Base-by-base conservation (phyloP, 92 coral and sea anemone genomes). In the Epizoanthus stellaris region DNA sequence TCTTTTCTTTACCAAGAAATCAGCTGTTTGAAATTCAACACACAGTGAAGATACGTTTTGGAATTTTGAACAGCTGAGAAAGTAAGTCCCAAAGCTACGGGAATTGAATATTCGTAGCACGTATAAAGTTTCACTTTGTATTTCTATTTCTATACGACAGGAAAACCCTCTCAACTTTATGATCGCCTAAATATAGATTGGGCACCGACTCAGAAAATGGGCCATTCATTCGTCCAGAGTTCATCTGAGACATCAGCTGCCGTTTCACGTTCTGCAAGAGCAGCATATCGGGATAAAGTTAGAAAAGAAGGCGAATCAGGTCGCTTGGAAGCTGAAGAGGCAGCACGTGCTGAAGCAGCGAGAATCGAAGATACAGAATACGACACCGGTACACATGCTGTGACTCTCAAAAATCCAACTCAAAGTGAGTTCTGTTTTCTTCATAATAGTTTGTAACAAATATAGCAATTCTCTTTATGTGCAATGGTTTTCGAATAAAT, bases 201-300 rank as follows among this genome's bases (percentile, higher is more conserved):
- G 85, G 85, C 61, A 38, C 85, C 76, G 62, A 80, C 85, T 38
- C 85, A 80, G 76, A 80, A 80, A 60, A 80, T 42, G 76, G 85
- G 85, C 76, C 85, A 80, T 80, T 80, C 85, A 16, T 80, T 64
- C 63, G 76, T 64, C 70, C 85, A 64, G 73, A 80, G 85, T 43
- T 61, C 85, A 64, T 80, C 40, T 6, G 38, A 80, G 57, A 72
- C 76, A 43, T n/a, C 60, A 45, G 85, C 70, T 64, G 12, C 85
- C 19, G 62, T 16, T 80, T 47, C 73, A 80, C 85, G 76, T 80
- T 80, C 76, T 61, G 85, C 70, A 64, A 80, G 61, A 61, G 85
- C 85, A 39, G 85, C 9, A 80, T 39, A 80, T 60, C 76, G 85
- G 10, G 36, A 80, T 61, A 23, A 80, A 80, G 60, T 36, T 8